Conservation (phyloP, 2,113 vertebrate genomes). For the Bufo bufo region DNA sequence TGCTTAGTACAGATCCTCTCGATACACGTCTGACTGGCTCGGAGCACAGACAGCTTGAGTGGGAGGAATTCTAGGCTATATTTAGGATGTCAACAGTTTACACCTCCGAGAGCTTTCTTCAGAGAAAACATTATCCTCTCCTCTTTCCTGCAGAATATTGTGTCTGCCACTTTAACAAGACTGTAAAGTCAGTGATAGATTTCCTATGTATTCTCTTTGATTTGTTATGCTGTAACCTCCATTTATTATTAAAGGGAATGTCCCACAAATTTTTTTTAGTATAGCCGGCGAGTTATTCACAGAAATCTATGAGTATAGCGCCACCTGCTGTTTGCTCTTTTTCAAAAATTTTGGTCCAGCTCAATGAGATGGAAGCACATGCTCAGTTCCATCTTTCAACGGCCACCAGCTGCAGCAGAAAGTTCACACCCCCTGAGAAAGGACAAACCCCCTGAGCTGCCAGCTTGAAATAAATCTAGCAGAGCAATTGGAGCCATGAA, state of each 20-base stretch:
- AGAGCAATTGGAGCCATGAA: too few relatives aligned
- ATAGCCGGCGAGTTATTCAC: too few relatives aligned
- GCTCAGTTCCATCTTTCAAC: too few relatives aligned
- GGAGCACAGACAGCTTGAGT: not conserved
- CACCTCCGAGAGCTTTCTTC: not conserved
- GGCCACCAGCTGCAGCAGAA: too few relatives aligned
- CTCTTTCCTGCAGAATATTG: not conserved
- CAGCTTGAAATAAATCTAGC: too few relatives aligned
- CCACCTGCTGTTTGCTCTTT: too few relatives aligned
- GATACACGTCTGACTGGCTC: not conserved
- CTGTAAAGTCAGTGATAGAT: not conserved
- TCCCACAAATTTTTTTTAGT: too few relatives aligned
- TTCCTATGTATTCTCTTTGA: not conserved
- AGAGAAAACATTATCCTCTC: not conserved
- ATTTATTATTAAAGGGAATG: not conserved
- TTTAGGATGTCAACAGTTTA: slow-evolving; percentile 18
- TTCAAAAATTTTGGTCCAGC: too few relatives aligned
- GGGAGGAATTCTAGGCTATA: not conserved
- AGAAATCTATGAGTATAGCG: too few relatives aligned
- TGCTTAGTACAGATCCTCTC: not conserved
- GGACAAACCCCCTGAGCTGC: too few relatives aligned
- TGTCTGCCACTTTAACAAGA: not conserved
- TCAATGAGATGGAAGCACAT: too few relatives aligned
- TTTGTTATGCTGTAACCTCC: not conserved
- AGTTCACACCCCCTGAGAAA: too few relatives aligned